Conservation (phyloP, 2,113 vertebrate species). For the Edolisoma coerulescens region DNA sequence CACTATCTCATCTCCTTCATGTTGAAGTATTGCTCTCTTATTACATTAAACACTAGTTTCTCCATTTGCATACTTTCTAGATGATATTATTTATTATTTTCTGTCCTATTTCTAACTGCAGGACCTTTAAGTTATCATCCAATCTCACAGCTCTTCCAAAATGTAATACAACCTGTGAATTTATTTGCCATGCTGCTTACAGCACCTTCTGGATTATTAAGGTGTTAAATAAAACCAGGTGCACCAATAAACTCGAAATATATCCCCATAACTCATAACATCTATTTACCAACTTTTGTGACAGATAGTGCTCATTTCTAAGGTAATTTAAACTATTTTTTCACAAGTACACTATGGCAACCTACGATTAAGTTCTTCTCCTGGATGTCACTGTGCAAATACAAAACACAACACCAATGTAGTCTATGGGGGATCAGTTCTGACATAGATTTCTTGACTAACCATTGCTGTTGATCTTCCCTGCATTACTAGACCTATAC, state of each 20-base stretch:
- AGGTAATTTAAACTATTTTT: conserved; percentile 14
- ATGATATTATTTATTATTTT: conserved; percentile 11
- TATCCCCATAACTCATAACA: neutral
- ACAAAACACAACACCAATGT: neutral
- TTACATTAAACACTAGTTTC: neutral
- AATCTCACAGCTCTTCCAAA: conserved; percentile 4
- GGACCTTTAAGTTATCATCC: conserved; percentile 1
- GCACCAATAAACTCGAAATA: conserved; percentile 11
- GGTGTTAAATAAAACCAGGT: conserved; percentile 36
- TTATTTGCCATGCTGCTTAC: neutral
- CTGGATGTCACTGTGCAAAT: neutral
- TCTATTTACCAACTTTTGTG: neutral
- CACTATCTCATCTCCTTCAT: neutral
- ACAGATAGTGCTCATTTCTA: neutral
- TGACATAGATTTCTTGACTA: neutral
- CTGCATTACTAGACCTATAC: neutral
- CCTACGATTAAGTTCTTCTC: neutral
- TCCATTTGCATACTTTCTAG: neutral
- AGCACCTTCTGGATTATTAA: conserved; percentile 23
- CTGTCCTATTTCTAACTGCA: neutral
- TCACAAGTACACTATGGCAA: neutral
- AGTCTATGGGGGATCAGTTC: neutral
- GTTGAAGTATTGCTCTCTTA: neutral
- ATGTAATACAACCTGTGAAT: conserved; percentile 2
- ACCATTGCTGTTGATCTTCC: neutral